Percentiles rank a stretch among this genome's conserved stretches.
phyloP scores from a whole-genome alignment of 2,797 vertebrate species.

The Coendou prehensilis region DNA sequence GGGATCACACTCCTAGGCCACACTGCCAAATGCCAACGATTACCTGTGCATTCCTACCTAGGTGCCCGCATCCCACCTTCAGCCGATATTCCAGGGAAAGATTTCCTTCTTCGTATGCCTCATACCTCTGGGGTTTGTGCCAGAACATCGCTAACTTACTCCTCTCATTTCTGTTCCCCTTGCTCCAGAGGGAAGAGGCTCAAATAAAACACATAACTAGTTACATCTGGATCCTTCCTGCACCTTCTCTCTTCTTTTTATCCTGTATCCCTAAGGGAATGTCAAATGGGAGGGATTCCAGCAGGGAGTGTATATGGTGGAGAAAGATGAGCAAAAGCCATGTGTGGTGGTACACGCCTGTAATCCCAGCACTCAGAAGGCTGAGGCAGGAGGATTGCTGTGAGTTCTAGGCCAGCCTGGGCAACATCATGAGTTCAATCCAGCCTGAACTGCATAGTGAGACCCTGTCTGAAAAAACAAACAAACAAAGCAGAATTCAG shows the following conservation, averaged over 20 bases:
- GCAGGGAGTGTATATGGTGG: neutral
- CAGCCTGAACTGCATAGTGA: neutral
- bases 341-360: neutral
- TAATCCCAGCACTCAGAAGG: neutral
- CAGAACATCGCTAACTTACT: slow-evolving; percentile 10
- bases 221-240: slow-evolving; percentile 49
- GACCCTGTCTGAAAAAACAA: neutral
- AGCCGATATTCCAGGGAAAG: neutral
- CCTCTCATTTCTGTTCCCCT: slow-evolving; percentile 10
- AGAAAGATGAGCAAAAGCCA: neutral
- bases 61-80: neutral
- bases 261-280: neutral
- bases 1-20: neutral
- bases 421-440: too few species aligned
- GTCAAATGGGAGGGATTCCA: neutral
- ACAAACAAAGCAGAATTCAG: neutral
- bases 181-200: slow-evolving; percentile 65
- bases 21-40: neutral
- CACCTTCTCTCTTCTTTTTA: slow-evolving; percentile 18
- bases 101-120: neutral
- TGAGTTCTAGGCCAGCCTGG: neutral
- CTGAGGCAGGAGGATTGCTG: neutral
- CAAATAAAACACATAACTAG: slow-evolving; percentile 79
- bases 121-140: neutral
- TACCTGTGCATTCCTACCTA: neutral